Evolutionary conservation across 2,113 vertebrate genomes (phyloP).

Genomic region (Sinocyclocheilus anshuiensis): DNA sequence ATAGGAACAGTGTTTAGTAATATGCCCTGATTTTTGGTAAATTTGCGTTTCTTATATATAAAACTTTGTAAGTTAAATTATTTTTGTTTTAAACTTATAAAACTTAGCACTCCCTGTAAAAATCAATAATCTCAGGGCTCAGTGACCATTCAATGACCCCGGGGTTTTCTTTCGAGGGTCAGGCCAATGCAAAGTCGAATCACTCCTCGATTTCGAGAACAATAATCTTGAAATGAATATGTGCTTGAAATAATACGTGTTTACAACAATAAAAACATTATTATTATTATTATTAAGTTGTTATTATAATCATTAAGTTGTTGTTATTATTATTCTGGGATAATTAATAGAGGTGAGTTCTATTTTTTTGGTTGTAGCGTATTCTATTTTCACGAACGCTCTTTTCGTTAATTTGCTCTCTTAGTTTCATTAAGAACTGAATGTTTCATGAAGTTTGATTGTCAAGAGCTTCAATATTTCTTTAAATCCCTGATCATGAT

Average conservation of each 20-base stretch:
- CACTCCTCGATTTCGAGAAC: neutral
- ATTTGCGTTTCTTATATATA: no score
- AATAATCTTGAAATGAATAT: neutral
- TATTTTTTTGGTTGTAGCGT: neutral
- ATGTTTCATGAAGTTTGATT: neutral
- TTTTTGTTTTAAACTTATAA: no score
- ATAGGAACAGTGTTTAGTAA: no score
- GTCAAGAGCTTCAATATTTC: neutral
- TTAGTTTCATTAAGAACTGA: no score
- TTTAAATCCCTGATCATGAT: neutral
- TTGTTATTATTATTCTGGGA: no score
- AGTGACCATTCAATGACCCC: slow-evolving; percentile 69
- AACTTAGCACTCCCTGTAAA: no score
- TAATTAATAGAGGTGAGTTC: neutral
- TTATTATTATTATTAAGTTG: no score
- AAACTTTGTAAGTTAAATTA: no score
- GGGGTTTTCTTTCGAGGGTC: slow-evolving; percentile 52
- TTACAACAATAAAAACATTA: neutral
- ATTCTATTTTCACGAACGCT: neutral
- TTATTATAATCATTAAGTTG: no score
- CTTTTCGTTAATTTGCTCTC: neutral
- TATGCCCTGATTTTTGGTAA: no score
- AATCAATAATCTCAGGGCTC: slow-evolving; percentile 58
- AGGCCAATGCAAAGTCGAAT: slow-evolving; percentile 45
- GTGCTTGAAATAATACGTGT: neutral